Evolutionary conservation across 2,113 vertebrate species (phyloP).

Genomic region (Hippocampus guttulatus): DNA sequence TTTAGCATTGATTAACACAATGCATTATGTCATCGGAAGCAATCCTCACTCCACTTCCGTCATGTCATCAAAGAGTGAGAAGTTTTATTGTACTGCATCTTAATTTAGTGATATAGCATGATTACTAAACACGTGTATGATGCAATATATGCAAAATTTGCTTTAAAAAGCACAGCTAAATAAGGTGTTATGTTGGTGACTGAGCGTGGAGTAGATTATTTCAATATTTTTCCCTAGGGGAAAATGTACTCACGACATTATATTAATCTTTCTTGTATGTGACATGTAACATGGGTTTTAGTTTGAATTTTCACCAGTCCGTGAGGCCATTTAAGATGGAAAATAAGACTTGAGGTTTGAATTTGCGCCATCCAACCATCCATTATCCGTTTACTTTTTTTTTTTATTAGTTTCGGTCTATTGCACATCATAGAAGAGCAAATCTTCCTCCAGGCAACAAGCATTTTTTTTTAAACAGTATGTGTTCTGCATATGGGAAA

Average conservation of each 20-base stretch:
- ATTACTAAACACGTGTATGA: no score
- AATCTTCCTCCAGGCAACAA: not conserved
- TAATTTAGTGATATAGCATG: no score
- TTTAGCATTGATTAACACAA: not conserved
- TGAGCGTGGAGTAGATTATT: no score
- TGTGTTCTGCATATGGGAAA: not conserved
- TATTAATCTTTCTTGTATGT: conserved; percentile 23
- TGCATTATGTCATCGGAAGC: no score
- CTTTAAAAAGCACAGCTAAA: no score
- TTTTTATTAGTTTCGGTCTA: not conserved
- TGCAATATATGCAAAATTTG: no score
- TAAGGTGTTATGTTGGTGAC: no score
- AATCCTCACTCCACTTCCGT: no score
- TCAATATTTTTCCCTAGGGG: not conserved
- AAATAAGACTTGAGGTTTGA: not conserved
- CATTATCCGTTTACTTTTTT: not conserved
- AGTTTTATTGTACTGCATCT: no score
- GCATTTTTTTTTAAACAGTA: not conserved
- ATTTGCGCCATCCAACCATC: not conserved
- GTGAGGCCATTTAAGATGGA: not conserved
- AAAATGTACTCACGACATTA: not conserved
- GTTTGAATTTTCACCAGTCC: not conserved
- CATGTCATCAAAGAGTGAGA: no score
- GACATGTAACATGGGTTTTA: not conserved
- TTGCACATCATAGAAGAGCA: not conserved